Evolutionary conservation across 1,140 invertebrate genomes (phyloP).

Genomic region (Ceratina australensis): DNA sequence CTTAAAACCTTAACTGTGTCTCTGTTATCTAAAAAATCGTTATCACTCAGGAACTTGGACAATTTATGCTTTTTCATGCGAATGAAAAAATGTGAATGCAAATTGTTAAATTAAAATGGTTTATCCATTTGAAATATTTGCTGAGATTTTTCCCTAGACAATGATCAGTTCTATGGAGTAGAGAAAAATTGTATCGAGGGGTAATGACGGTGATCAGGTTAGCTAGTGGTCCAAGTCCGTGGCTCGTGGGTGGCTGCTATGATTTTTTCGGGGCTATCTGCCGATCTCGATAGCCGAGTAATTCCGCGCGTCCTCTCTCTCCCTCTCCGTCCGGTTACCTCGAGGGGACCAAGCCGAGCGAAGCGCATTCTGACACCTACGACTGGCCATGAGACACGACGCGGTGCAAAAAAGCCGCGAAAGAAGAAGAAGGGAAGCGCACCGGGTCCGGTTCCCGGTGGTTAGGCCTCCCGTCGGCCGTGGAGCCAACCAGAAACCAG

Average conservation of each 20-base stretch:
- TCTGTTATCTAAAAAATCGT: too few species aligned
- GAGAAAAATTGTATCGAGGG: not conserved
- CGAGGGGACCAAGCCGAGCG: constrained; percentile 55
- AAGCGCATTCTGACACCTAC: constrained; percentile 76
- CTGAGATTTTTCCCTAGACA: too few species aligned
- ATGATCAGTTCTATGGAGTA: too few species aligned
- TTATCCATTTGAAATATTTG: too few species aligned
- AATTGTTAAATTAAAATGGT: too few species aligned
- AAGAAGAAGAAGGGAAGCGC: constrained; percentile 56
- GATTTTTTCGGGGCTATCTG: constrained; percentile 75
- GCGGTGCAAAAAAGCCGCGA: constrained; percentile 55
- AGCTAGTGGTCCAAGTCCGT: constrained; percentile 28
- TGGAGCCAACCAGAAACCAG: constrained; percentile 78
- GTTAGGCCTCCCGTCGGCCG: constrained; percentile 77
- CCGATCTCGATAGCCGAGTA: constrained; percentile 77
- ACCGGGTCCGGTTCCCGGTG: constrained; percentile 61
- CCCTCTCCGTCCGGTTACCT: constrained; percentile 15
- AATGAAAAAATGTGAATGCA: too few species aligned
- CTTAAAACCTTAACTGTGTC: too few species aligned
- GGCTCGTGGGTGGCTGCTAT: constrained; percentile 78
- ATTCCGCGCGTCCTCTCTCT: constrained; percentile 67
- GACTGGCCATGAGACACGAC: constrained; percentile 68
- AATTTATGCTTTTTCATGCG: too few species aligned
- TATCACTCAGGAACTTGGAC: too few species aligned
- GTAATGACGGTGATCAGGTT: constrained; percentile 9